A percentile compares a stretch with the other conserved stretches of the same genome.
Conservation (phyloP, 2,113 vertebrate genomes). For the Cettia cetti region DNA sequence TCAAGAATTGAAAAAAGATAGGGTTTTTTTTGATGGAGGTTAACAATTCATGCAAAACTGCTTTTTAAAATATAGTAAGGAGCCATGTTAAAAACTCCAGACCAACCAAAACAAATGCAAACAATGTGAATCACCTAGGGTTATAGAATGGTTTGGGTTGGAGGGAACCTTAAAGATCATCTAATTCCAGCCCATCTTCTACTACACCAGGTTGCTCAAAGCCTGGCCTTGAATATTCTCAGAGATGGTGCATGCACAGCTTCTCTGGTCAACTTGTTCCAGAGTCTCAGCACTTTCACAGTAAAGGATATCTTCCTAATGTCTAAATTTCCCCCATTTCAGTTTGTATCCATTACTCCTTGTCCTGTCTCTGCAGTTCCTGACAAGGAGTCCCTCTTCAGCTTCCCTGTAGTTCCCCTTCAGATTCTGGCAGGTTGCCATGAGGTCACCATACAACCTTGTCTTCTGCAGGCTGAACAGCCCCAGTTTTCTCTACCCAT, state of each 20-base stretch:
- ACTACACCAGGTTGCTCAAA: not conserved
- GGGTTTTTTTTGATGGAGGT: rapidly evolving
- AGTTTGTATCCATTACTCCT: not conserved
- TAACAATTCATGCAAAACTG: not conserved
- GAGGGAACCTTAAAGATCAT: not conserved
- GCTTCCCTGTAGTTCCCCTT: not conserved
- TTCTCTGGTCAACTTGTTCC: not conserved
- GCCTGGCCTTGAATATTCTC: not conserved
- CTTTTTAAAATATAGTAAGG: not conserved
- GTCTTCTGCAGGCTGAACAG: not conserved
- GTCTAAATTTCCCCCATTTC: not conserved
- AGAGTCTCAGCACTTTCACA: not conserved
- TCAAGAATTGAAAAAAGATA: not conserved
- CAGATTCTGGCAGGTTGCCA: not conserved
- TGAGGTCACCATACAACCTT: not conserved
- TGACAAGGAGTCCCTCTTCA: not conserved
- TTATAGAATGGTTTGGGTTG: not conserved
- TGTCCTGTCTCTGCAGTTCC: not conserved
- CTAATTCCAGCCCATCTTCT: not conserved
- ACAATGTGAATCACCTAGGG: not conserved
- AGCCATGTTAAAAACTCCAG: not conserved
- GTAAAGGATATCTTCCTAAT: not conserved
- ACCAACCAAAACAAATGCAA: not conserved
- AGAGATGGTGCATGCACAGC: rapidly evolving
- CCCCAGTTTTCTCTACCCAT: not conserved